Evolutionary conservation across 2,888 invertebrate species (phyloP), one percentile per base, ranked within the genome.

Genomic region (Volucella inflata): DNA sequence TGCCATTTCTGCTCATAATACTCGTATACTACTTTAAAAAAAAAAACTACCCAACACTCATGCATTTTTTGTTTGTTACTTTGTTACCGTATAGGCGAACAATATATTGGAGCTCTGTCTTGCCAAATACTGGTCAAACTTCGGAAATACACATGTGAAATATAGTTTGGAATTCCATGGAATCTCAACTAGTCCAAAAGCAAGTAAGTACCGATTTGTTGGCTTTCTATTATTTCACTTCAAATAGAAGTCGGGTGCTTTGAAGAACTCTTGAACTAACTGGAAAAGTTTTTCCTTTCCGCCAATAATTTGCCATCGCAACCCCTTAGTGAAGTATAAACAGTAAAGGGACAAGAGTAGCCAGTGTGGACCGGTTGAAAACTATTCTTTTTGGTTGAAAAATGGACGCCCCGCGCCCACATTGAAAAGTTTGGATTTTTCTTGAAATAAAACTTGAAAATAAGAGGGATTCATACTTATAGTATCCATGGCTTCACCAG

Each of bases 121-220:
- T 83, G 98, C 98, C 9, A 98, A 98, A 92, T 98, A 97, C 94
- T 99, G 98, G 98, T 97, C 98, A 10, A 97, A 96, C 93, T 93
- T 96, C 70, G 98, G 97, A 38, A 96, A 96, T 53, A 94, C 96
- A 71, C 92, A 91, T 51, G 91, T 98, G 21, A 94, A 95, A 90
- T 97, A 97, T 91, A 94, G 93, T 48, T 92, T 99, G 55, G 95
- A 95, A 89, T 97, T 99, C 92, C 95, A 95, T 92, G 98, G 98
- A 1, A 94, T 98, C 70, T 94, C 94, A 89, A 94, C 96, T n/a
- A 95, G 95, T 90, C 87, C 89, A 21, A 94, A 94, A 90, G 89
- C 91, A 87, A 90, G 92, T 91, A 89, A 90, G 89, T 90, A 87
- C 53, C 62, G 65, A 76, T 71, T 83, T 83, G 70, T 78, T 75